Evolutionary conservation across 1,140 invertebrate species (phyloP).

Genomic region (Neodiprion fabricii): DNA sequence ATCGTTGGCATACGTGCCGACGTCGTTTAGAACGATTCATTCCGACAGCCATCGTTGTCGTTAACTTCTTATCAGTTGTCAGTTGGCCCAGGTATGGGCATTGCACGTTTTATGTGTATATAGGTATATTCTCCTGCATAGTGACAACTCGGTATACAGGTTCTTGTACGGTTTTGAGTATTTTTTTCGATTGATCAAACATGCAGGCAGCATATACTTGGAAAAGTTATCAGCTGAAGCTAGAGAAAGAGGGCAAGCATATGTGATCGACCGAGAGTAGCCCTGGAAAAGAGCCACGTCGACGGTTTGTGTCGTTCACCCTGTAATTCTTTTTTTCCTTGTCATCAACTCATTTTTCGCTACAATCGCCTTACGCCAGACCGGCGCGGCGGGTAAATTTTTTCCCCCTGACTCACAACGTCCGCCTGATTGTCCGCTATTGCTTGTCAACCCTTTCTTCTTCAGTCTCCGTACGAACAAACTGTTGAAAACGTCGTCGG

Average conservation of each 20-base stretch:
- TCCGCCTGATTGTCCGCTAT: background rate
- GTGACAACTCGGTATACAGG: too few species aligned
- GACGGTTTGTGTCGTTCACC: background rate
- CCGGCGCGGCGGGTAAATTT: background rate
- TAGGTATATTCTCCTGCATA: too few species aligned
- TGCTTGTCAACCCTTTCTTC: background rate
- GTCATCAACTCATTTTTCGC: background rate
- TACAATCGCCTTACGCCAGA: too few species aligned
- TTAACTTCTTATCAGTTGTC: constrained; percentile 6
- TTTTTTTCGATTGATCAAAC: too few species aligned
- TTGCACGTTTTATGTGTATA: too few species aligned
- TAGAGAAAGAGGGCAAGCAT: too few species aligned
- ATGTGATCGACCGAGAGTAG: too few species aligned
- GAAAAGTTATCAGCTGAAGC: too few species aligned
- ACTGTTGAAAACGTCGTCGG: background rate
- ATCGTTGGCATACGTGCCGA: too few species aligned
- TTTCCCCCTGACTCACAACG: background rate
- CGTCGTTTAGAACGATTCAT: background rate
- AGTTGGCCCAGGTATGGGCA: background rate
- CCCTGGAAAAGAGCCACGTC: too few species aligned
- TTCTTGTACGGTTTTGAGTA: too few species aligned
- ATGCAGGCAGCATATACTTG: too few species aligned
- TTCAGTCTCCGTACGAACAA: background rate
- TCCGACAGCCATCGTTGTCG: background rate
- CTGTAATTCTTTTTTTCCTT: background rate